Conservation (phyloP, 2,113 vertebrate species). For the Asarcornis scutulata region DNA sequence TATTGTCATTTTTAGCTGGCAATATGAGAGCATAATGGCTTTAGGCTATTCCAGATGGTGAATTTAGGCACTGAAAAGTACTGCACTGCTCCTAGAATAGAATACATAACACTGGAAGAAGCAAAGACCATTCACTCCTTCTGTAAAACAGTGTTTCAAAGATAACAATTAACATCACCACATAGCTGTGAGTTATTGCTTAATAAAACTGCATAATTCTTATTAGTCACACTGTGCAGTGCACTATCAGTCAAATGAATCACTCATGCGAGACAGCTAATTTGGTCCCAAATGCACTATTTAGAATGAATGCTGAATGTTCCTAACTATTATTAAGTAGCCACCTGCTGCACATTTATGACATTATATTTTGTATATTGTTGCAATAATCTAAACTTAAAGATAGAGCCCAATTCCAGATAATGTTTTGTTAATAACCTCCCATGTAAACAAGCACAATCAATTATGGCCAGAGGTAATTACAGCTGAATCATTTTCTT, state of each 20-base stretch:
- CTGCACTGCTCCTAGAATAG: neutral
- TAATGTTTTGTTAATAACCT: conserved; percentile 37
- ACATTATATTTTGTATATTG: neutral
- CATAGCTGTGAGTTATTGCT: neutral
- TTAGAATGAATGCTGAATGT: neutral
- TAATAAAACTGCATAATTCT: neutral
- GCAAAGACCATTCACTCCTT: neutral
- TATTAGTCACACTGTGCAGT: neutral
- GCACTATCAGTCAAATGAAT: neutral
- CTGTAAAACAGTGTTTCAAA: conserved; percentile 5
- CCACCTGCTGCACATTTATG: neutral
- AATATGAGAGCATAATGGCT: neutral
- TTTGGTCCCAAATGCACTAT: conserved; percentile 20
- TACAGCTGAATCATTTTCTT: conserved; percentile 52
- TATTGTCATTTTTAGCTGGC: neutral
- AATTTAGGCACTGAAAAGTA: neutral
- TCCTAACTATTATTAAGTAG: neutral
- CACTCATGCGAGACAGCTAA: neutral
- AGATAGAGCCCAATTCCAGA: neutral
- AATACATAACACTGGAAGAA: neutral
- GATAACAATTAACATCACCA: neutral
- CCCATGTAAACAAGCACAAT: conserved; percentile 35
- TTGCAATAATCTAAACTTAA: conserved; percentile 26
- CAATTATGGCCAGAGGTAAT: conserved; percentile 33
- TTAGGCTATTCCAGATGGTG: neutral